These are phyloP conservation scores for Heterocephalus glaber DNA, from an alignment of 2,113 vertebrate species.

Conservation along the genomic window DNA sequence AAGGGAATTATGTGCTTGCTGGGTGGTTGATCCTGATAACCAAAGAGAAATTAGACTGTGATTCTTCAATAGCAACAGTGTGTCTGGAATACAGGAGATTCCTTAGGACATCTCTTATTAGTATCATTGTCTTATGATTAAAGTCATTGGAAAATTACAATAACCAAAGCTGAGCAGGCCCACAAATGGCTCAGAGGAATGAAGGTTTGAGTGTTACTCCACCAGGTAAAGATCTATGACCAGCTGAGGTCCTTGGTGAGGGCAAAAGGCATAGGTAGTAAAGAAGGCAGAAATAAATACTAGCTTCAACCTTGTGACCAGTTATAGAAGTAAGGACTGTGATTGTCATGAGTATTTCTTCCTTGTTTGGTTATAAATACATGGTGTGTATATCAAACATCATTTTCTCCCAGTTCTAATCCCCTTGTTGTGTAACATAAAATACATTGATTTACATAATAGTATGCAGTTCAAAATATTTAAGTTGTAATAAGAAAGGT, in stretches of 20 bases:
- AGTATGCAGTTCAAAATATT: background rate
- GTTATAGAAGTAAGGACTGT: background rate
- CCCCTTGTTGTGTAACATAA: background rate
- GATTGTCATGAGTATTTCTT: background rate
- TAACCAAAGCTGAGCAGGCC: background rate
- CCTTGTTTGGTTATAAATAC: conserved; percentile 13
- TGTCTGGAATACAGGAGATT: background rate
- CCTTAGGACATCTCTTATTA: background rate
- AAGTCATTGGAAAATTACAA: background rate
- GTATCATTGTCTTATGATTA: background rate
- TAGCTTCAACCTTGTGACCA: background rate
- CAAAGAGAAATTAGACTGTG: background rate
- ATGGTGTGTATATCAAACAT: background rate
- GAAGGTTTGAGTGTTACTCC: background rate
- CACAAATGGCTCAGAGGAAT: background rate
- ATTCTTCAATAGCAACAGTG: background rate
- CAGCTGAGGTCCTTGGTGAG: background rate
- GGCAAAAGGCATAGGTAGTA: background rate
- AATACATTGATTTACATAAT: background rate
- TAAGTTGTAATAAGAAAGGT: conserved; percentile 23
- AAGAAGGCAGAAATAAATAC: background rate
- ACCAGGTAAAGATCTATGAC: background rate
- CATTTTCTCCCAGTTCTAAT: background rate
- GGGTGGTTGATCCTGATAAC: background rate
- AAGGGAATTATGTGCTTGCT: background rate